Evolutionary conservation across 2,888 invertebrate genomes (phyloP).

Genomic region (Drosophila acutilabella): DNA sequence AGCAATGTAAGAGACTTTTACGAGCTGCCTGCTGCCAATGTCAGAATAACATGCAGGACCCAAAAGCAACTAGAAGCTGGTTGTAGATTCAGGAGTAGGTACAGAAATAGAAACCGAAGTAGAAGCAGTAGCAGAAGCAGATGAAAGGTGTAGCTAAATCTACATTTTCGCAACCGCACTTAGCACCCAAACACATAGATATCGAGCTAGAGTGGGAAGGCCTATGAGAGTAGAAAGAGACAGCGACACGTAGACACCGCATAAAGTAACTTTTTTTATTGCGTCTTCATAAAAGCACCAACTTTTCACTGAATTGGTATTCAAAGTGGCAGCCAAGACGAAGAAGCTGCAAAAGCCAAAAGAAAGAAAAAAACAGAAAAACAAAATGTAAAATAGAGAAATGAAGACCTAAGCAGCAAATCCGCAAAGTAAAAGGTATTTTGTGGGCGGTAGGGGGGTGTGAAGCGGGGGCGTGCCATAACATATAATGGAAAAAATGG

Average conservation of each 20-base stretch:
- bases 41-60: slow-evolving; percentile 60
- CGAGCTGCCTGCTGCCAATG: slow-evolving; percentile 61
- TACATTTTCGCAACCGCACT: slow-evolving; percentile 74
- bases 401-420: slow-evolving; percentile 41
- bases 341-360: slow-evolving; percentile 13
- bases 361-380: background rate
- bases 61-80: slow-evolving; percentile 13
- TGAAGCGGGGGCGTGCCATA: background rate
- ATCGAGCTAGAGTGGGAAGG: background rate
- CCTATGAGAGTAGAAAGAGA: background rate
- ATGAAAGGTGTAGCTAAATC: slow-evolving; percentile 63
- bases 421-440: slow-evolving; percentile 61
- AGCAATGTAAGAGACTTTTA: slow-evolving; percentile 62
- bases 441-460: slow-evolving; percentile 16
- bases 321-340: slow-evolving; percentile 68
- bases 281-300: slow-evolving; percentile 72
- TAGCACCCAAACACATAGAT: slow-evolving; percentile 44
- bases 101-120: background rate
- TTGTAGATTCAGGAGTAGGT: background rate
- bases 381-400: slow-evolving; percentile 18
- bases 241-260: slow-evolving; percentile 63
- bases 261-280: slow-evolving; percentile 79
- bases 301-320: slow-evolving; percentile 75
- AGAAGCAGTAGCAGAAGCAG: slow-evolving; percentile 24
- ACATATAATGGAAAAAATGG: slow-evolving; percentile 19